Evolutionary conservation across 2,888 invertebrate genomes (phyloP).

Genomic region (Dryocosmus kuriphilus): DNA sequence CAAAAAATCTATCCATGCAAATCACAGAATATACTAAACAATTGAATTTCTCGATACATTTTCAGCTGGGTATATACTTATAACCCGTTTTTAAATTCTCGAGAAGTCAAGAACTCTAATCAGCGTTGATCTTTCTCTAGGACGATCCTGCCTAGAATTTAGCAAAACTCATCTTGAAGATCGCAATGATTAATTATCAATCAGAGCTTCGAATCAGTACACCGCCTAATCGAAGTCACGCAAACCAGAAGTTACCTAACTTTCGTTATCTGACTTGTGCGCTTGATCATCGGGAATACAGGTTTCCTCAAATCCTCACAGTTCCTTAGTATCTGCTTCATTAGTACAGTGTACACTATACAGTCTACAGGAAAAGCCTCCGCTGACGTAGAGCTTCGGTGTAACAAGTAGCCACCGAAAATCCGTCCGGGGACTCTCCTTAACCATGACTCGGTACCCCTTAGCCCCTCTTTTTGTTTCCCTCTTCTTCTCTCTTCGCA

Average conservation of each 20-base stretch:
- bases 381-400: constrained; percentile 48
- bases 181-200: not conserved
- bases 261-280: constrained; percentile 53
- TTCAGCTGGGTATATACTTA: too few relatives aligned
- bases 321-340: not conserved
- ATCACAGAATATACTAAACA: not conserved
- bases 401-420: constrained; percentile 65
- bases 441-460: constrained; percentile 41
- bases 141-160: not conserved
- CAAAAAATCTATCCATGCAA: too few relatives aligned
- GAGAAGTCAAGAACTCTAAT: not conserved
- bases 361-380: not conserved
- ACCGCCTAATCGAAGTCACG: constrained; percentile 55
- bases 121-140: not conserved
- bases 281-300: constrained; percentile 1
- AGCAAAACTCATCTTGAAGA: constrained; percentile 2
- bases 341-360: not conserved
- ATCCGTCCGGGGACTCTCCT: constrained; percentile 42
- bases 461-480: constrained; percentile 41
- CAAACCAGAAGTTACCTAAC: constrained; percentile 57
- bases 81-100: not conserved
- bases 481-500: constrained; percentile 27
- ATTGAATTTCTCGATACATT: not conserved
- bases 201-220: not conserved
- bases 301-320: not conserved